These are phyloP conservation scores for Drosophila conformis DNA, from an alignment of 2,888 invertebrate species.

Conservation along the genomic window DNA sequence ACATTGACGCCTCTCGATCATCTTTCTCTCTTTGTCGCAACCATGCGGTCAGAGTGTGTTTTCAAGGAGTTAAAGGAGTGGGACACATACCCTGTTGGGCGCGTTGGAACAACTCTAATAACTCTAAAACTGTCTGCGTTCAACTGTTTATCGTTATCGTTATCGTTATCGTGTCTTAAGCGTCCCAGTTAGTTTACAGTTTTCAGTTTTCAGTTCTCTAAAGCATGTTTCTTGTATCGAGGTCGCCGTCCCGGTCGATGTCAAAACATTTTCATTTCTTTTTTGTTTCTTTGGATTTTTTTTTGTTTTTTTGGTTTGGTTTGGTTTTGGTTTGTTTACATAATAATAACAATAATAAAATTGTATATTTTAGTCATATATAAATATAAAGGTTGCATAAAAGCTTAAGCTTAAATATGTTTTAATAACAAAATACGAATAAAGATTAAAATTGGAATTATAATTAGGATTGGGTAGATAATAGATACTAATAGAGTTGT, in stretches of 20 bases:
- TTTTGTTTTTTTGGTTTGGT: conserved; percentile 13
- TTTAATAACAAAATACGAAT: conserved; percentile 41
- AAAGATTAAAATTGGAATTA: conserved; percentile 22
- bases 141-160: conserved; percentile 26
- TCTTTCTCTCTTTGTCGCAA: conserved; percentile 72
- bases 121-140: conserved; percentile 59
- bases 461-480: conserved; percentile 14
- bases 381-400: conserved; percentile 67
- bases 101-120: conserved; percentile 67
- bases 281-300: conserved; percentile 47
- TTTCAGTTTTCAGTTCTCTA: conserved; percentile 22
- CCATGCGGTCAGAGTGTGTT: conserved; percentile 65
- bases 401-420: conserved; percentile 56
- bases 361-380: conserved; percentile 83
- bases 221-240: conserved; percentile 22
- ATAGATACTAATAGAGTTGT: conserved; percentile 27
- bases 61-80: conserved; percentile 67
- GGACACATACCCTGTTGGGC: conserved; percentile 62
- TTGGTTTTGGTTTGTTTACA: conserved; percentile 56
- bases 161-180: conserved; percentile 20
- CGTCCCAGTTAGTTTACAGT: conserved; percentile 23
- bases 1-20: conserved; percentile 70
- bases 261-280: conserved; percentile 51
- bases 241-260: conserved; percentile 26
- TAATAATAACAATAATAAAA: conserved; percentile 83